Evolutionary conservation across 2,797 vertebrate species (phyloP), one percentile per base, ranked within the genome.

Genomic region (Dendrocincla tyrannina): DNA sequence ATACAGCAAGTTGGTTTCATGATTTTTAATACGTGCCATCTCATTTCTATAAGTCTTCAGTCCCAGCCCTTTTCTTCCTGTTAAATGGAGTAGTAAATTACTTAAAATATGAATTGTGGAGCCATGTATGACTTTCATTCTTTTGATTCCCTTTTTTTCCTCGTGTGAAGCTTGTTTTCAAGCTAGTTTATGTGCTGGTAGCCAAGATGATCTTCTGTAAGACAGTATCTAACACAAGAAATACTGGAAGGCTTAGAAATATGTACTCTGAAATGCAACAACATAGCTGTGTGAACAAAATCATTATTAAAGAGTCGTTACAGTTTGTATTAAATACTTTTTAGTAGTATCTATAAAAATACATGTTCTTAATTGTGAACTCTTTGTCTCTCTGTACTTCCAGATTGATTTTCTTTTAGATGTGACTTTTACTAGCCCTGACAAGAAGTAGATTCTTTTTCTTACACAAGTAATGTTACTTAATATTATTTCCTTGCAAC

Each of bases 71-170:
- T 84, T 87, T 52, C 6, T 42, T 89, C 5, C 41, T 88, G 59
- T 85, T 83, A 92, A 91, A 95, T 75, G 69, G 27, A 75, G 58
- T 53, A 69, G 77, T n/a, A 96, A 47, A 86, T 88, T 85, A 63
- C 24, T 62, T 89, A 73, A 85, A 88, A 37, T 49, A 33, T 52
- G 33, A 91, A 49, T 63, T 76, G 60, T 80, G 63, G 63, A 89
- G 55, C 28, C 33, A 9, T 37, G 11, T 73, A n/a, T 69, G 77
- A 22, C 67, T 76, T 77, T 49, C 17, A 49, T 74, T 83, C 15
- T 77, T 79, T 73, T n/a, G 0, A 16, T 82, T 4, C 23, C 2
- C 41, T 72, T 49, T 11, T 27, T 52, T 17, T 3, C 9, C 11
- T 15, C 44, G 20, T 6, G 5, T 58, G 37, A 73, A 46, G 28